These are phyloP conservation scores for Cinclus mexicanus DNA, from an alignment of 2,113 vertebrate species.

Conservation along the genomic window DNA sequence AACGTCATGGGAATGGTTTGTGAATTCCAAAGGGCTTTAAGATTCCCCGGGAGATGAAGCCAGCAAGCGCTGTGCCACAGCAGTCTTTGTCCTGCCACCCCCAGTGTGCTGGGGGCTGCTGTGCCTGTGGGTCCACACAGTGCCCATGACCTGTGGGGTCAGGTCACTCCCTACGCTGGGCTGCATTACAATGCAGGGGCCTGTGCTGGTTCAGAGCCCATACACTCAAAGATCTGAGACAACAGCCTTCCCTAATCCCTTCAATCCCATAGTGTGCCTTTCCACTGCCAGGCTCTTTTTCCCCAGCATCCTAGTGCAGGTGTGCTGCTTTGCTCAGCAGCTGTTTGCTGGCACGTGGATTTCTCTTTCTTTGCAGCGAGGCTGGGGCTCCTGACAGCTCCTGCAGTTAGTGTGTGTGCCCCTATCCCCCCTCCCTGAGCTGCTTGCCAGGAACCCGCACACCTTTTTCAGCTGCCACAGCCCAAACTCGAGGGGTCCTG, in stretches of 20 bases:
- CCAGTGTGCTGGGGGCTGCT: rapidly evolving
- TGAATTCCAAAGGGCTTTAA: not conserved
- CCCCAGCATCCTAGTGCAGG: not conserved
- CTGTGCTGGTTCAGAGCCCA: rapidly evolving
- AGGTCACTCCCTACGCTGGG: rapidly evolving
- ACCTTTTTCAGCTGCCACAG: not conserved
- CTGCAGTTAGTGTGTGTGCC: not conserved
- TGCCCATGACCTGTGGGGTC: rapidly evolving
- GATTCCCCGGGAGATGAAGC: not conserved
- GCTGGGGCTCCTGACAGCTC: rapidly evolving
- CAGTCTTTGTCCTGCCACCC: not conserved
- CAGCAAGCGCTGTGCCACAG: rapidly evolving
- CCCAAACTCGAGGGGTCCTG: not conserved
- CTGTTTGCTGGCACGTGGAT: not conserved
- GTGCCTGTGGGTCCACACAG: rapidly evolving
- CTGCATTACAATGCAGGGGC: rapidly evolving
- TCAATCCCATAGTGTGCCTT: rapidly evolving
- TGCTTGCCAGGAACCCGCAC: rapidly evolving
- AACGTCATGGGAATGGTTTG: not conserved
- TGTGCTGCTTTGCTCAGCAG: rapidly evolving
- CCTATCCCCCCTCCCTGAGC: not conserved
- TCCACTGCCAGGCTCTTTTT: not conserved
- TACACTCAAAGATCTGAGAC: not conserved
- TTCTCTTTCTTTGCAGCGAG: not conserved
- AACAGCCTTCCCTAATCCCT: not conserved